A percentile compares a stretch with the other conserved stretches of the same genome.
Evolutionary conservation across 2,113 vertebrate genomes (phyloP).

Genomic region (Mirza zaza): DNA sequence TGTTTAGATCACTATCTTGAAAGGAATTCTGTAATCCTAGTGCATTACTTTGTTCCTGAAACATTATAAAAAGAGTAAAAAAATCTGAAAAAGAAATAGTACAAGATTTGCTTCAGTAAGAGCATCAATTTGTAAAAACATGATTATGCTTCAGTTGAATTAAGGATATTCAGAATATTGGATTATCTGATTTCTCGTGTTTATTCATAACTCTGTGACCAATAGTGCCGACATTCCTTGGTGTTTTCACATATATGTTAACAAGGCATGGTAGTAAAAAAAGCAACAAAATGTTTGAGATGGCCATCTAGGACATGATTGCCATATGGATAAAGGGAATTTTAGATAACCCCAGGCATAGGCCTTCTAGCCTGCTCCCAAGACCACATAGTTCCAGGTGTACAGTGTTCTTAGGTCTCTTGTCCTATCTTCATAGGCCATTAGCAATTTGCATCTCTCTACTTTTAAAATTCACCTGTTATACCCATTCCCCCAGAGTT

Average conservation of each 20-base stretch:
- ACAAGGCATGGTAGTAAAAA: neutral
- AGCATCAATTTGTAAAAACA: neutral
- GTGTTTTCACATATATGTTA: neutral
- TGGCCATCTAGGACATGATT: neutral
- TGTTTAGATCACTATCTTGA: neutral
- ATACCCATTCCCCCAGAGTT: neutral
- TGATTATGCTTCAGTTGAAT: neutral
- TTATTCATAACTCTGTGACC: neutral
- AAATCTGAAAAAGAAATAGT: neutral
- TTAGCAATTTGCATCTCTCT: neutral
- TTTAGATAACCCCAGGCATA: rapidly evolving
- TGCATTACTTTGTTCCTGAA: neutral
- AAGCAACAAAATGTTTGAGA: neutral
- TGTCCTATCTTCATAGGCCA: rapidly evolving
- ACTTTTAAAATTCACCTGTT: neutral
- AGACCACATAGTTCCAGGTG: neutral
- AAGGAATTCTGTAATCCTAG: neutral
- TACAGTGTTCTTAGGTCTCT: rapidly evolving
- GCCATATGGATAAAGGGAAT: neutral
- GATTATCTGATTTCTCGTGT: neutral
- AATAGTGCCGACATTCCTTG: neutral
- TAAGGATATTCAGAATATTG: neutral
- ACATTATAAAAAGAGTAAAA: neutral
- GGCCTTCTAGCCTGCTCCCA: neutral
- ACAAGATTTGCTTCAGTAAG: neutral